Percentiles rank a stretch among this genome's conserved stretches.
phyloP scores from a whole-genome alignment of 2,888 invertebrate species.

The Acholoe squamosa region DNA sequence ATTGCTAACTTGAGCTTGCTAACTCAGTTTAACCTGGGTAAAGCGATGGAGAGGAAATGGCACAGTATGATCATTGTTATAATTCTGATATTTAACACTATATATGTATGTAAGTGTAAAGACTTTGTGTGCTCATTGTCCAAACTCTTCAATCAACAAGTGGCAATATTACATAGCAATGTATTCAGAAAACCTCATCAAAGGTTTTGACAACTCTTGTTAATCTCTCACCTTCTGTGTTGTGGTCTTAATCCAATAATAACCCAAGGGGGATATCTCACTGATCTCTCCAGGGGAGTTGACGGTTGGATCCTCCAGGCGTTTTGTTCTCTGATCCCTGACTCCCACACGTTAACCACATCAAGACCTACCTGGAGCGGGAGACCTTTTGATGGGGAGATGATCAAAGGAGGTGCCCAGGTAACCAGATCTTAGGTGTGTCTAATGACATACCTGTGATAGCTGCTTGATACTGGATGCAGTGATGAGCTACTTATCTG shows the following conservation, averaged over 20 bases:
- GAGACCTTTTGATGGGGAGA: not conserved
- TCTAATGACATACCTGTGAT: not conserved
- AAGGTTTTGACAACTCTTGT: conserved; percentile 9
- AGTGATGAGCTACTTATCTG: not conserved
- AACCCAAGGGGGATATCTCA: not conserved
- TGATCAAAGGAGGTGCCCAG: not conserved
- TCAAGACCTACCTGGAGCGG: not conserved
- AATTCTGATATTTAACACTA: not conserved
- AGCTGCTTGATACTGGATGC: not conserved
- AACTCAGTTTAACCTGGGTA: too few relatives aligned
- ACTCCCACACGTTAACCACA: not conserved
- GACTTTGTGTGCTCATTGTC: too few relatives aligned
- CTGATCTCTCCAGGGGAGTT: not conserved
- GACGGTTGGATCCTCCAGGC: not conserved
- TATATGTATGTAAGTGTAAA: not conserved
- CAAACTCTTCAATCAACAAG: too few relatives aligned
- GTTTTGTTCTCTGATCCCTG: not conserved
- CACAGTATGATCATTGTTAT: too few relatives aligned
- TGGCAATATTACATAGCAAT: not conserved
- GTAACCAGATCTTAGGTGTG: conserved; percentile 9
- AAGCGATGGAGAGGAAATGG: too few relatives aligned
- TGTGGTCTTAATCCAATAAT: conserved; percentile 36
- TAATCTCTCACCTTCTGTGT: not conserved
- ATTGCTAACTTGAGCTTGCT: too few relatives aligned
- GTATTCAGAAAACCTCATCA: not conserved